Conservation (phyloP, 2,113 vertebrate genomes). For the Ginglymostoma cirratum region DNA sequence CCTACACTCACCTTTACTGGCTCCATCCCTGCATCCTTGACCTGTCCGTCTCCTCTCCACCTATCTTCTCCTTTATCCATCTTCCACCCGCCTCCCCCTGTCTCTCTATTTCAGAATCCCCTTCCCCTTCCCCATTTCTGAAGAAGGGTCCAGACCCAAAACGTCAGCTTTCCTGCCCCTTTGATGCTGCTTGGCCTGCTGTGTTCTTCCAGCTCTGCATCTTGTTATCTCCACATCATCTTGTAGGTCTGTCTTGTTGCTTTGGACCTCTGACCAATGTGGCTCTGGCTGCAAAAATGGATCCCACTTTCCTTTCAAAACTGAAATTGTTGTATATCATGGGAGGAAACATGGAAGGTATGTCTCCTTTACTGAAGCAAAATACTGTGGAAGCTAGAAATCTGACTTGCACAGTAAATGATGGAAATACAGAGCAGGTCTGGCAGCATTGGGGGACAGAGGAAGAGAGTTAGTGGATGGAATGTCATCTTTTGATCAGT, state of each 20-base stretch:
- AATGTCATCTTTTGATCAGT: no score
- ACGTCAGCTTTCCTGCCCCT: no score
- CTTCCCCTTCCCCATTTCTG: no score
- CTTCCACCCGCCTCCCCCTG: no score
- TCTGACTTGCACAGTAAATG: not conserved
- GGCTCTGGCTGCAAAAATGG: constrained; percentile 58
- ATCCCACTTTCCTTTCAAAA: constrained; percentile 55
- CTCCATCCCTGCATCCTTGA: no score
- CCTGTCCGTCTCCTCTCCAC: no score
- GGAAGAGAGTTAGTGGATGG: no score
- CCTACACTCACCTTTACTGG: no score
- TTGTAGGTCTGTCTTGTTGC: constrained; percentile 60
- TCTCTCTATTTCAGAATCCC: not conserved
- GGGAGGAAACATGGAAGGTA: constrained; percentile 70
- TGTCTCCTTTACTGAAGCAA: not conserved
- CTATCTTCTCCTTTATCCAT: no score
- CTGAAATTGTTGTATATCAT: constrained; percentile 62
- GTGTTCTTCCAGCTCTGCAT: no score
- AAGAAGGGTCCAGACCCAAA: no score
- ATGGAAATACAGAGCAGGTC: not conserved
- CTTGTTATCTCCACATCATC: not conserved
- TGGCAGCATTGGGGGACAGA: not conserved
- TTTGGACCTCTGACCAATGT: constrained; percentile 64
- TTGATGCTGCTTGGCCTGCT: no score
- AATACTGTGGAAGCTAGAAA: not conserved